phyloP scores from a whole-genome alignment of 1,140 invertebrate genomes.

The Idris sp. region DNA sequence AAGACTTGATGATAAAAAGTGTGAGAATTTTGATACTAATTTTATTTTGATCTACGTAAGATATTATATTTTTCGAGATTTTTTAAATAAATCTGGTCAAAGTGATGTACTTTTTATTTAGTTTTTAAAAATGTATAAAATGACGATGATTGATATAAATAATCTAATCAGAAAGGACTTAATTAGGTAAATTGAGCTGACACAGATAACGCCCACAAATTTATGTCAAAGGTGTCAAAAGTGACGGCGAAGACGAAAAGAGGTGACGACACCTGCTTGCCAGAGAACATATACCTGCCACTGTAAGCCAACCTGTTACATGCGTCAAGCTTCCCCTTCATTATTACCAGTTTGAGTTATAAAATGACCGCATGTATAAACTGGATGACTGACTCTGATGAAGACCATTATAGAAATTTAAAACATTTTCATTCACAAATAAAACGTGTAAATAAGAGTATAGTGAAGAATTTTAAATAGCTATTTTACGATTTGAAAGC shows the following conservation, averaged over 20 bases:
- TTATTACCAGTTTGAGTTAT: constrained; percentile 54
- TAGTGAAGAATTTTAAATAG: no score
- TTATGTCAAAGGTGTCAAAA: constrained; percentile 55
- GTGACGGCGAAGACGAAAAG: constrained; percentile 49
- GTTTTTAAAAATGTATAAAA: no score
- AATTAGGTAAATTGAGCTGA: no score
- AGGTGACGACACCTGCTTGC: constrained; percentile 53
- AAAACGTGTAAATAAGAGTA: no score
- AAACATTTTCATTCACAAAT: constrained; percentile 18
- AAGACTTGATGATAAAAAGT: no score
- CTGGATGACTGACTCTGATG: constrained; percentile 55
- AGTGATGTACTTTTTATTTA: no score
- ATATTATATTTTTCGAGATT: no score
- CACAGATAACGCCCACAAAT: constrained; percentile 43
- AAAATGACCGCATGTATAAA: constrained; percentile 48
- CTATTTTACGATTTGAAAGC: no score
- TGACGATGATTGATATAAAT: no score
- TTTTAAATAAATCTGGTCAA: no score
- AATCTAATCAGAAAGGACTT: constrained; percentile 6
- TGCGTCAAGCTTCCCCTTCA: constrained; percentile 56
- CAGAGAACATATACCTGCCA: constrained; percentile 53
- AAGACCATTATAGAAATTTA: constrained; percentile 21
- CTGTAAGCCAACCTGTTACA: constrained; percentile 60
- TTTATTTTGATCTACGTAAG: no score
- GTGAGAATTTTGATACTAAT: no score